Conservation (phyloP, 1,140 invertebrate species). For the Zaprionus vittiger region DNA sequence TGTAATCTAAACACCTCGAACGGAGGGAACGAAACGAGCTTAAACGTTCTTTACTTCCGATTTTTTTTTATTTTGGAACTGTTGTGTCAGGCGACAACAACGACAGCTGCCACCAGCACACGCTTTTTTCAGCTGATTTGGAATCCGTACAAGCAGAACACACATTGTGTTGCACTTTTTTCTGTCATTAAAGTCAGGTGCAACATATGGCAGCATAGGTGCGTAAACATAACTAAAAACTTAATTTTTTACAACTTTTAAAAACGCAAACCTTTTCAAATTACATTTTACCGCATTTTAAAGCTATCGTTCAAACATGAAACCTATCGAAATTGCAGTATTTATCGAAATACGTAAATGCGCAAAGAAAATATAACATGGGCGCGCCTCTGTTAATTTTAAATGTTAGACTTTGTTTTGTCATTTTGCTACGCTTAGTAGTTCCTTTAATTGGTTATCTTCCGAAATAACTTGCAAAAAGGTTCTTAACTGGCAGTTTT, state of each 20-base stretch:
- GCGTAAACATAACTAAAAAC: neutral
- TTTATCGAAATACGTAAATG: neutral
- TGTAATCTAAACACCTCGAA: conserved; percentile 66
- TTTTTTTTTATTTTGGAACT: conserved; percentile 67
- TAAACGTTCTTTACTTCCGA: conserved; percentile 72
- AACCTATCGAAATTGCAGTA: neutral
- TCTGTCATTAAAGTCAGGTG: neutral
- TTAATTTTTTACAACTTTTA: conserved; percentile 3
- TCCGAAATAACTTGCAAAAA: neutral
- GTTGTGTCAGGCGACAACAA: conserved; percentile 60
- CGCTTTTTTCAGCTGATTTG: conserved; percentile 73
- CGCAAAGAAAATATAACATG: too few relatives aligned
- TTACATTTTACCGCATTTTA: neutral
- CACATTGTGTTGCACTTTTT: conserved; percentile 63
- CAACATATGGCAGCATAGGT: conserved; percentile 51
- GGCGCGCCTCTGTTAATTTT: neutral
- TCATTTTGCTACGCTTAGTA: neutral
- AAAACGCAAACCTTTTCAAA: neutral
- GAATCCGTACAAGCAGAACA: conserved; percentile 74
- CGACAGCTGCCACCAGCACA: conserved; percentile 65
- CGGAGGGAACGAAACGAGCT: conserved; percentile 25
- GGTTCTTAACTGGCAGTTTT: neutral
- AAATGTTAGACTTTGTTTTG: neutral
- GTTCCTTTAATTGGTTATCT: neutral
- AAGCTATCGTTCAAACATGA: neutral